A percentile compares a stretch with the other conserved stretches of the same genome.
These are phyloP conservation scores for Graptemys geographica DNA, from an alignment of 2,797 vertebrate genomes.

Conservation along the genomic window DNA sequence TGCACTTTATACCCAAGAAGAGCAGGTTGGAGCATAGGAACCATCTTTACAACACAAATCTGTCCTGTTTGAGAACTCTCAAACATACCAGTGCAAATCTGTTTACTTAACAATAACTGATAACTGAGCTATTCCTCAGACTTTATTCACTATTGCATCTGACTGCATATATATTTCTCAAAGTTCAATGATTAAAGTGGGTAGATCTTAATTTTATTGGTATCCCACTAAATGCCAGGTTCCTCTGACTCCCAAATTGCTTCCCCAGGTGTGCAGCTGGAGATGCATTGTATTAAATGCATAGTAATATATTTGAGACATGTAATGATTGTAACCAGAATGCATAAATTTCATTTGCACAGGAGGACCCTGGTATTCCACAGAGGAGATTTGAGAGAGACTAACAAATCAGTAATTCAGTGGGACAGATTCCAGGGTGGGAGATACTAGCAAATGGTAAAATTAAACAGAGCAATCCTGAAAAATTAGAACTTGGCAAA, in stretches of 20 bases:
- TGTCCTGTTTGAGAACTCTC: background rate
- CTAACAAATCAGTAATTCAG: background rate
- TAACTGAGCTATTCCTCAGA: constrained; percentile 24
- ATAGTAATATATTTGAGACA: background rate
- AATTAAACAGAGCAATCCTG: background rate
- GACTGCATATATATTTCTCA: background rate
- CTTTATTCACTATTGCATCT: background rate
- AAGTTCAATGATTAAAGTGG: constrained; percentile 29
- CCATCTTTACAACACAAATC: background rate
- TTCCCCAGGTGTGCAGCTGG: background rate
- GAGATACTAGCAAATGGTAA: background rate
- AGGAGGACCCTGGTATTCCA: background rate
- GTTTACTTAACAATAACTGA: constrained; percentile 13
- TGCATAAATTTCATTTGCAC: background rate
- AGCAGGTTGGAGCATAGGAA: background rate
- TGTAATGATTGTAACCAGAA: background rate
- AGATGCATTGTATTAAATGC: background rate
- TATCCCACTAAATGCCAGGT: background rate
- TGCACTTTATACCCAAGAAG: background rate
- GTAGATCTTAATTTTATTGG: constrained; percentile 17
- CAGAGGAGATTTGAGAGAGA: background rate
- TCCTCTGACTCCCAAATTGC: background rate
- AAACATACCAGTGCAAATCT: background rate
- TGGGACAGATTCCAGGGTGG: background rate
- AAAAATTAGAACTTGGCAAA: background rate